Conservation (phyloP, 2,797 vertebrate genomes). For the Pseudomugil gertrudae region DNA sequence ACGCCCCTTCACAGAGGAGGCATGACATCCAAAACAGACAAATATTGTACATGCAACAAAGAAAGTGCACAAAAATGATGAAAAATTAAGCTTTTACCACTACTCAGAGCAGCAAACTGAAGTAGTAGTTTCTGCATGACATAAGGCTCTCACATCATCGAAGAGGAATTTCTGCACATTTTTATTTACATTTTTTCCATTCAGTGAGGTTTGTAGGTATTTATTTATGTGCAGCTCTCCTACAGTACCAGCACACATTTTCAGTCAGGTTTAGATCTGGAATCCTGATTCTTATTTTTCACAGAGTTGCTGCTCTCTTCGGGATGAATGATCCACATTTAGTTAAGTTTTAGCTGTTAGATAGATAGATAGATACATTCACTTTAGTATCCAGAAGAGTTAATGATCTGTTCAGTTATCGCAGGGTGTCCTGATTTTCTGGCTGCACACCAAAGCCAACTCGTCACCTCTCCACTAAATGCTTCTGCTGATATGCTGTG, state of each 20-base stretch:
- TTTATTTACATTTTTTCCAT: background rate
- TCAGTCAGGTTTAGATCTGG: background rate
- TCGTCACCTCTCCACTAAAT: background rate
- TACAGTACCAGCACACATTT: background rate
- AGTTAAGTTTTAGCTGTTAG: background rate
- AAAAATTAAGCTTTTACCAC: background rate
- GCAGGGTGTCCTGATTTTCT: background rate
- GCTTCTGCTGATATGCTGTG: background rate
- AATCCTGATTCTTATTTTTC: background rate
- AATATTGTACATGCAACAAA: background rate
- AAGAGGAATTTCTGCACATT: background rate
- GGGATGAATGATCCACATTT: background rate
- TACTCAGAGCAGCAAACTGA: background rate
- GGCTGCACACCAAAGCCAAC: background rate
- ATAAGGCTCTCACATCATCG: background rate
- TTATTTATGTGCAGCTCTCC: background rate
- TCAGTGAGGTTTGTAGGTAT: background rate
- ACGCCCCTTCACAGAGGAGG: background rate
- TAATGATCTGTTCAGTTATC: background rate
- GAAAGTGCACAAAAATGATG: background rate
- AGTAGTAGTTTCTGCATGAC: background rate
- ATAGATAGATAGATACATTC: too few relatives aligned
- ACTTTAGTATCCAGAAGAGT: background rate
- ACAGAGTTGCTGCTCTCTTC: background rate
- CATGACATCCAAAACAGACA: background rate